phyloP scores from a whole-genome alignment of 2,797 vertebrate species.

The Pelochelys cantorii region DNA sequence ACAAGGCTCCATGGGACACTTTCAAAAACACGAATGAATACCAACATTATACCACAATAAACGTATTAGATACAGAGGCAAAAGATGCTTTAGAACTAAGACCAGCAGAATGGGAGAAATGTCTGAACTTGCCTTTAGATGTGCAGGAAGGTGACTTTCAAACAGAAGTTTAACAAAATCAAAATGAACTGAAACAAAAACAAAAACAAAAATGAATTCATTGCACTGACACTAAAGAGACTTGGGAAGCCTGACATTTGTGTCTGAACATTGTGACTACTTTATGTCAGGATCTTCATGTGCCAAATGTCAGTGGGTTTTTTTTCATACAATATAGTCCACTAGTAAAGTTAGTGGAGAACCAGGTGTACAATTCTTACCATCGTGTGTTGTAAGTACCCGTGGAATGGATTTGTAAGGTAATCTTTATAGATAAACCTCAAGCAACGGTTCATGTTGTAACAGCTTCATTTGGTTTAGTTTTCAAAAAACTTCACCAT shows the following conservation, averaged over 20 bases:
- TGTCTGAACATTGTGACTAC: conserved; percentile 88
- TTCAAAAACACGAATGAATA: conserved; percentile 98
- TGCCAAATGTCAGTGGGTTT: conserved; percentile 89
- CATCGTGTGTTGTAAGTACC: conserved; percentile 99
- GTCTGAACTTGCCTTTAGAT: conserved; percentile 98
- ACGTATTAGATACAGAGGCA: conserved; percentile 95
- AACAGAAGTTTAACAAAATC: conserved; percentile 92
- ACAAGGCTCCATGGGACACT: conserved; percentile 99
- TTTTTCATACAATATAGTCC: conserved; percentile 87
- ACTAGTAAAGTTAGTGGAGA: conserved; percentile 94
- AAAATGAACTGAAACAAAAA: conserved; percentile 74
- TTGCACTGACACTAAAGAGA: conserved; percentile 94
- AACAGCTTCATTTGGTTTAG: conserved; percentile 97
- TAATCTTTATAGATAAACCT: conserved; percentile 96
- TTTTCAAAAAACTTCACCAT: conserved; percentile 97
- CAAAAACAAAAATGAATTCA: conserved; percentile 60
- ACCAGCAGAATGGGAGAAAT: conserved; percentile 98
- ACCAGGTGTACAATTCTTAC: conserved; percentile 99
- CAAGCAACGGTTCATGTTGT: conserved; percentile 97
- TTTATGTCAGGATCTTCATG: conserved; percentile 91
- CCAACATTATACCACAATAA: conserved; percentile 99
- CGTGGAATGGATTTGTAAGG: conserved; percentile 97
- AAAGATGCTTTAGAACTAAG: conserved; percentile 99
- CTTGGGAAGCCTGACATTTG: conserved; percentile 92
- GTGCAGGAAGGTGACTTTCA: conserved; percentile 99